Evolutionary conservation across 2,888 invertebrate species (phyloP), one percentile per base, ranked within the genome.

Genomic region (Himalopsyche anomala): DNA sequence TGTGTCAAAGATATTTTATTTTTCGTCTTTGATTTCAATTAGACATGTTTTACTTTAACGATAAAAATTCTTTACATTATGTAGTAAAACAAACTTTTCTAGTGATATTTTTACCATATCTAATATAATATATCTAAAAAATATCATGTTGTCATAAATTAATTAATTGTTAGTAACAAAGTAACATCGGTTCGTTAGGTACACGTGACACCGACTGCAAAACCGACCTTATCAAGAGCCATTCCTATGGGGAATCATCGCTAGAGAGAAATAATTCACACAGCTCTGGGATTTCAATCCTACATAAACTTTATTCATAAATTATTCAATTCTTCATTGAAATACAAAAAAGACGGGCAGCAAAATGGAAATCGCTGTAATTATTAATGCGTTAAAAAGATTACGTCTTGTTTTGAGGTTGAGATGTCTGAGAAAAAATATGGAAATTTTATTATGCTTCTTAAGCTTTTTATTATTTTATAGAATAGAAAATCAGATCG

Each of bases 241-340:
- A 74, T 74, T 74, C 74, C 74, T 74, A 36, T 74, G 79, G 36
- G 79, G 79, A 84, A 74, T 36, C 74, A 54, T 36, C 45, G 74
- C n/a, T 36, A 38, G 55, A 84, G 79, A 54, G 40, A 84, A 54
- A 84, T 40, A 40, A 84, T 84, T 84, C 42, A 56, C 80, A 45
- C 42, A 40, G 84, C 56, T 55, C 9, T 74, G 54, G 80, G 80
- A 80, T 38, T 83, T 40, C 38, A 82, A 79, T 83, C 69, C 28
- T 80, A 12, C 82, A 82, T 54, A 55, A 55, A 82, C 54, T 79
- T 51, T 83, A 54, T 80, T 55, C 80, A 79, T 56, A 82, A 82
- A 69, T 85, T 85, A 85, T 85, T 85, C 85, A 83, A 45, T 40
- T 55, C 54, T 82, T 80, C 54, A 80, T 82, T 83, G 55, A 82